phyloP scores from a whole-genome alignment of 2,113 vertebrate genomes.

The Eudyptes chrysolophus region DNA sequence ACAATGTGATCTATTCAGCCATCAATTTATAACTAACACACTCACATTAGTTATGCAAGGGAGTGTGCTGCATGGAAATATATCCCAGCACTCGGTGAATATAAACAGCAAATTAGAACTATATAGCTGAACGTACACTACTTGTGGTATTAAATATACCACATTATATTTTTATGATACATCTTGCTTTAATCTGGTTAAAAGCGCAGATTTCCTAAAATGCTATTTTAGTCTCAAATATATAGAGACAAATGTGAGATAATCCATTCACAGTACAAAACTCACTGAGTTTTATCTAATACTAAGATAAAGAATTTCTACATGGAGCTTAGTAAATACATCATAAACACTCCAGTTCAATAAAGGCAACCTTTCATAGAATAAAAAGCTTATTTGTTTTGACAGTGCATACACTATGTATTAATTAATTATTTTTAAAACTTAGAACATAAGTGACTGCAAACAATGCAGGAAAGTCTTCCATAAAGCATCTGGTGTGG shows the following conservation, averaged over 20 bases:
- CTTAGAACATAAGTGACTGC: background rate
- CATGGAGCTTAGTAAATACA: background rate
- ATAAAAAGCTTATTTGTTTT: background rate
- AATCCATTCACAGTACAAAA: background rate
- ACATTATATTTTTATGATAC: background rate
- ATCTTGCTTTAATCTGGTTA: background rate
- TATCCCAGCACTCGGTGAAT: background rate
- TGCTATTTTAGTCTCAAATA: background rate
- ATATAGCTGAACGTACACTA: background rate
- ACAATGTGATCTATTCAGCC: background rate
- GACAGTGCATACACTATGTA: background rate
- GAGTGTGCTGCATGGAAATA: background rate
- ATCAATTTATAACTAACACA: background rate
- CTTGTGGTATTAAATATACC: background rate
- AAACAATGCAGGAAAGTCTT: background rate
- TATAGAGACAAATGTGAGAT: background rate
- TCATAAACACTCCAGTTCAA: background rate
- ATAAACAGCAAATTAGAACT: background rate
- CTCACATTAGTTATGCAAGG: background rate
- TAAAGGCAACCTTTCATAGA: background rate
- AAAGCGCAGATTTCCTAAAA: background rate
- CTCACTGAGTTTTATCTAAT: background rate
- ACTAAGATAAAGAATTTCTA: background rate
- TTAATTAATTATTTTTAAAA: constrained; percentile 28
- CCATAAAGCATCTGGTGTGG: background rate